Evolutionary conservation across 2,888 invertebrate species (phyloP).

Genomic region (Drosophila mayaguana): DNA sequence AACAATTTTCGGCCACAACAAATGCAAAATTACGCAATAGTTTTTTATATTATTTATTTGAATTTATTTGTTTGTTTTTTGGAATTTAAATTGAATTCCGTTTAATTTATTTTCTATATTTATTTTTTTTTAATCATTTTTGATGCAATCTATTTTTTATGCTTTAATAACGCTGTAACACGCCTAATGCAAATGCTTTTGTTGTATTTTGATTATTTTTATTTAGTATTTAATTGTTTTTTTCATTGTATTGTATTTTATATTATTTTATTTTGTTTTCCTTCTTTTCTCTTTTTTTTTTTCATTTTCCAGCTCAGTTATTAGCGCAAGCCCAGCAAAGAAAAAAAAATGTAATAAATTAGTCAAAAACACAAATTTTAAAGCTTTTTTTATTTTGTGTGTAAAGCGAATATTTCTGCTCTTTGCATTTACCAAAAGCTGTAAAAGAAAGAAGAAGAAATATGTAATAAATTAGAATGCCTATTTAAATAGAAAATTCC

Average conservation of each 20-base stretch:
- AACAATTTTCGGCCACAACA: conserved; percentile 64
- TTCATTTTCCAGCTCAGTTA: conserved; percentile 79
- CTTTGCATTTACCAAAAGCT: conserved; percentile 15
- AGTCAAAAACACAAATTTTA: conserved; percentile 50
- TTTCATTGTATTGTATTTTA: conserved; percentile 56
- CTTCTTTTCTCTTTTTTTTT: conserved; percentile 53
- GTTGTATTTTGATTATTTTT: conserved; percentile 48
- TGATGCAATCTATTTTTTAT: conserved; percentile 55
- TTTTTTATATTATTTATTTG: conserved; percentile 24
- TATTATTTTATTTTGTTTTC: conserved; percentile 54
- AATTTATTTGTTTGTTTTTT: conserved; percentile 31
- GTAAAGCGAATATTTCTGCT: conserved; percentile 30
- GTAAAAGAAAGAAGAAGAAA: not conserved
- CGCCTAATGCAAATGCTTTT: conserved; percentile 57
- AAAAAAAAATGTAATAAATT: conserved; percentile 70
- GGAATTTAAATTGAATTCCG: conserved; percentile 56
- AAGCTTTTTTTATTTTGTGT: conserved; percentile 49
- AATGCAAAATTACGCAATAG: conserved; percentile 76
- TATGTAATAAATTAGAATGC: conserved; percentile 45
- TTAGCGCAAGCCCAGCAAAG: conserved; percentile 57
- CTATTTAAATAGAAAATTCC: conserved; percentile 31
- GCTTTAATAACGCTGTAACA: conserved; percentile 68
- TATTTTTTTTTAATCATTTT: conserved; percentile 48
- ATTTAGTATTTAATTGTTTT: conserved; percentile 54
- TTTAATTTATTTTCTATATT: conserved; percentile 34